These are phyloP conservation scores for Syrrhaptes paradoxus DNA, from an alignment of 2,113 vertebrate species.

Conservation along the genomic window DNA sequence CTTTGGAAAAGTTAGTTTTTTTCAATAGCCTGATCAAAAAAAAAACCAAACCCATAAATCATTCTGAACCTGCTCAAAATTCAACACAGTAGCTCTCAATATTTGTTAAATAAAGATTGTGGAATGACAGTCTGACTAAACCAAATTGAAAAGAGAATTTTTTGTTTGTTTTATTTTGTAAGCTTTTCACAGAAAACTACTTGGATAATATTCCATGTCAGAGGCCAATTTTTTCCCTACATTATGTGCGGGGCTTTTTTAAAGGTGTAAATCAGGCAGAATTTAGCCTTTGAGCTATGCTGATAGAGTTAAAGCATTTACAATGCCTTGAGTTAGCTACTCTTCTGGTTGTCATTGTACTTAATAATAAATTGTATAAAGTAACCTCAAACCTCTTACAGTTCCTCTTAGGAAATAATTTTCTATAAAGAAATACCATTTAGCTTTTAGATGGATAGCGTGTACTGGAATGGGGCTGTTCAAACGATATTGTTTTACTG, in stretches of 20 bases:
- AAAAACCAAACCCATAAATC: background rate
- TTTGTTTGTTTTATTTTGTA: background rate
- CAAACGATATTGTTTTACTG: background rate
- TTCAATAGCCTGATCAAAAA: background rate
- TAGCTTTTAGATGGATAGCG: background rate
- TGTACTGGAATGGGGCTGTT: background rate
- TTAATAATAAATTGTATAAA: background rate
- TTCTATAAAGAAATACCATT: constrained; percentile 6
- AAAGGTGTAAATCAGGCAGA: background rate
- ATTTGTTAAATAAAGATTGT: background rate
- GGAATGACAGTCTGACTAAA: background rate
- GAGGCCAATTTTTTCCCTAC: background rate
- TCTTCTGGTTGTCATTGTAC: background rate
- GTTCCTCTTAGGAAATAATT: background rate
- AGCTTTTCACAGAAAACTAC: background rate
- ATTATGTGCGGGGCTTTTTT: background rate
- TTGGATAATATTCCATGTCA: background rate
- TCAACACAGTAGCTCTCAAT: background rate
- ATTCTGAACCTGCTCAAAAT: background rate
- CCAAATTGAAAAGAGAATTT: background rate
- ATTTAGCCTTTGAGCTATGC: background rate
- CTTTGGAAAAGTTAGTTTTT: background rate
- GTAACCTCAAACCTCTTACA: background rate
- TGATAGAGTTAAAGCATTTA: background rate
- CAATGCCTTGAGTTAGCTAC: background rate